These are phyloP conservation scores for Drosophila nikananu DNA, from an alignment of 1,140 invertebrate genomes.

Conservation along the genomic window DNA sequence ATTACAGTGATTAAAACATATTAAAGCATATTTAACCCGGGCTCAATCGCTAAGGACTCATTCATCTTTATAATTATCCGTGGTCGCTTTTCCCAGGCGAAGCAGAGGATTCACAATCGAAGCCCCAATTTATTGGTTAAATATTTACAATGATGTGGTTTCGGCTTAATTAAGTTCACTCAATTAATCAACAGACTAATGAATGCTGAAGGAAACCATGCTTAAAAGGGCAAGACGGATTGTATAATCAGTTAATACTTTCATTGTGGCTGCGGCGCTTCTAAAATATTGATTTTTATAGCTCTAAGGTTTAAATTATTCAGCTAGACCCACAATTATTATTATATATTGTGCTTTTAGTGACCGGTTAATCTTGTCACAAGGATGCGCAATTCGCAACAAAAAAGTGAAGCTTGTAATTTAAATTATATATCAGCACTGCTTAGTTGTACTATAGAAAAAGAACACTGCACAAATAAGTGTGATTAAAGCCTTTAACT, in stretches of 20 bases:
- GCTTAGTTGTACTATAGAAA: background rate
- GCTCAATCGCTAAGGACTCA: background rate
- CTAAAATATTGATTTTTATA: background rate
- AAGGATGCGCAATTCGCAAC: background rate
- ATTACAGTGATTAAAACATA: constrained; percentile 37
- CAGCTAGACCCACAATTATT: no score
- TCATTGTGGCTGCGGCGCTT: background rate
- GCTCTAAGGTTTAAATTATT: background rate
- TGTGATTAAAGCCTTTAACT: background rate
- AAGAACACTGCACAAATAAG: background rate
- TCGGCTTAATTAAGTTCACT: background rate
- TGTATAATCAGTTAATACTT: background rate
- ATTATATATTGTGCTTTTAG: no score
- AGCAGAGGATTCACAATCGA: background rate
- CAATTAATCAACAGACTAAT: background rate
- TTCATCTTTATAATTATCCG: constrained; percentile 15
- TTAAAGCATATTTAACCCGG: constrained; percentile 16
- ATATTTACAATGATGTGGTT: constrained; percentile 1
- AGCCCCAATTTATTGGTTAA: constrained; percentile 15
- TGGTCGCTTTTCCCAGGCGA: background rate
- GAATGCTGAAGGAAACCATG: background rate
- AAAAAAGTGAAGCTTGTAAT: background rate
- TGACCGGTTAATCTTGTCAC: background rate
- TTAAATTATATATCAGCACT: background rate
- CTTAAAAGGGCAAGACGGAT: background rate